Evolutionary conservation across 1,140 invertebrate species (phyloP).

Genomic region (Drosophila ambigua): DNA sequence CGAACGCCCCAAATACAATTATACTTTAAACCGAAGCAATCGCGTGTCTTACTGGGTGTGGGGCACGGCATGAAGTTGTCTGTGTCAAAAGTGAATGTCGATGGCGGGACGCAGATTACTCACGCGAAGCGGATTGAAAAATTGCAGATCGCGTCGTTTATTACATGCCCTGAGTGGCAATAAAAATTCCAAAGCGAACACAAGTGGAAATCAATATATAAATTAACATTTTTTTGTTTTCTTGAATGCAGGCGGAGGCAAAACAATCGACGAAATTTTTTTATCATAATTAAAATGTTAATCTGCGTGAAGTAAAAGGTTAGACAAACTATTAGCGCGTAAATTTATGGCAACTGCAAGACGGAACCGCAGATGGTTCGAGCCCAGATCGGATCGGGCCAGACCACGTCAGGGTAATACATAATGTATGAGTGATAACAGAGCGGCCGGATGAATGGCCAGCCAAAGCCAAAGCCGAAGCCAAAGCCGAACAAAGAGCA

Average conservation of each 20-base stretch:
- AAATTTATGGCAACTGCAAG: conserved; percentile 79
- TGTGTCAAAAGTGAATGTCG: conserved; percentile 13
- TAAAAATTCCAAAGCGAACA: conserved; percentile 70
- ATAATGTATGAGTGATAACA: conserved; percentile 78
- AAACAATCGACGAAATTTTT: conserved; percentile 67
- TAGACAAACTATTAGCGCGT: conserved; percentile 78
- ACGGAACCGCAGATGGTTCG: conserved; percentile 58
- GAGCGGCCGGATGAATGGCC: conserved; percentile 51
- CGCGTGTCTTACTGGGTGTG: background rate
- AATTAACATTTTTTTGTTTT: conserved; percentile 62
- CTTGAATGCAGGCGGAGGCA: conserved; percentile 15
- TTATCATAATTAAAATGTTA: conserved; percentile 82
- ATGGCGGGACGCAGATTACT: conserved; percentile 12
- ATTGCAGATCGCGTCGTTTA: conserved; percentile 57
- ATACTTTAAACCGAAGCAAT: conserved; percentile 33
- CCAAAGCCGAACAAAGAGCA: conserved; percentile 54
- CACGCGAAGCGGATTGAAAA: conserved; percentile 19
- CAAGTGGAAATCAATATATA: conserved; percentile 67
- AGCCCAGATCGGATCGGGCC: background rate
- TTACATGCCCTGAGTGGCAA: conserved; percentile 36
- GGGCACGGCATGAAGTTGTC: conserved; percentile 18
- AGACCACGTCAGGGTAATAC: conserved; percentile 22
- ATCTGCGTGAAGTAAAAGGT: conserved; percentile 82
- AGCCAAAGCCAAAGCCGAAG: no score
- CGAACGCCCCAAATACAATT: conserved; percentile 64